These are phyloP conservation scores for Apocrypta bakeri DNA, from an alignment of 1,140 invertebrate genomes.

Conservation along the genomic window DNA sequence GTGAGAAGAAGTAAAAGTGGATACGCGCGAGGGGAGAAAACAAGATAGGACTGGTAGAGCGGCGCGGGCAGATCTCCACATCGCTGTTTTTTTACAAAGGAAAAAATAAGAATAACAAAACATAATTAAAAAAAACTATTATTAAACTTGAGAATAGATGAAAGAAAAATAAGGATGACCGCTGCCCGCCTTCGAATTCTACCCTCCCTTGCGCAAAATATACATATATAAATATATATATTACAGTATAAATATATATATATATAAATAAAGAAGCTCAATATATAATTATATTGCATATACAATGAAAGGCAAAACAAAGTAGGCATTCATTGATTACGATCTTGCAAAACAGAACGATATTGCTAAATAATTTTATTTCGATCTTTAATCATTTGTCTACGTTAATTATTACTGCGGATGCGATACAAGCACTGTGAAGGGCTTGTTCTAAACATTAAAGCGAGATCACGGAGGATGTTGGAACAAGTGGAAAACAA, in stretches of 20 bases:
- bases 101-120: constrained; percentile 44
- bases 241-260: constrained; percentile 54
- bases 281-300: constrained; percentile 55
- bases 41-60: constrained; percentile 32
- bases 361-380: constrained; percentile 34
- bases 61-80: constrained; percentile 12
- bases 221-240: constrained; percentile 55
- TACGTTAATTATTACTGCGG: constrained; percentile 19
- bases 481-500: background rate
- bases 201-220: constrained; percentile 54
- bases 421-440: background rate
- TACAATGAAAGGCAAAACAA: constrained; percentile 50
- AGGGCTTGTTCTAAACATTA: background rate
- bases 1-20: constrained; percentile 11
- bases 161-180: constrained; percentile 51
- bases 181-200: constrained; percentile 56
- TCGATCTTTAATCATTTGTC: constrained; percentile 30
- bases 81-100: constrained; percentile 46
- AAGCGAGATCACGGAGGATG: background rate
- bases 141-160: constrained; percentile 57
- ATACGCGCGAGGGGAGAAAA: background rate
- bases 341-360: constrained; percentile 42
- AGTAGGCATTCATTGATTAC: constrained; percentile 49
- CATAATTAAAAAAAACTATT: constrained; percentile 49
- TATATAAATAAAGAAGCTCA: constrained; percentile 59